These are phyloP conservation scores for Hystrix brachyura DNA, from an alignment of 2,113 vertebrate species.

Conservation along the genomic window DNA sequence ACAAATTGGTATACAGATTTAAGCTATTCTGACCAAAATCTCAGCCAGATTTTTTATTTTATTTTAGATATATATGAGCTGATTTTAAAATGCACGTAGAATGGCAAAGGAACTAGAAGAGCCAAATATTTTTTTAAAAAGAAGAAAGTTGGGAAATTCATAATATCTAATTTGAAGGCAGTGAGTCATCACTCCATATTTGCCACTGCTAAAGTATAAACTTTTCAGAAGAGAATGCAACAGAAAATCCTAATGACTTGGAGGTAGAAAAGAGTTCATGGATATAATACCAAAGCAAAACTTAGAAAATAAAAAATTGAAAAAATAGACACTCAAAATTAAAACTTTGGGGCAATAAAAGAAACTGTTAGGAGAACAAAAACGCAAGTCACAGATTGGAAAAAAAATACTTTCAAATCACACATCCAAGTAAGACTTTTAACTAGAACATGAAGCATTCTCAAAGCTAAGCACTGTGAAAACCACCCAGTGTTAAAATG, in stretches of 20 bases:
- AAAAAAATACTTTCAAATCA: conserved; percentile 12
- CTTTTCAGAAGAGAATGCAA: conserved; percentile 26
- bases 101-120: conserved; percentile 9
- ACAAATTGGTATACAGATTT: background rate
- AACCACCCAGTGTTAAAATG: background rate
- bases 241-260: conserved; percentile 41
- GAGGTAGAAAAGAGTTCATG: background rate
- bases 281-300: background rate
- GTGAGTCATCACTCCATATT: background rate
- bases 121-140: background rate
- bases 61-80: background rate
- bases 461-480: conserved; percentile 17
- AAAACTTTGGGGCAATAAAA: background rate
- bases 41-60: background rate
- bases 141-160: background rate
- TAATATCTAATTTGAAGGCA: background rate
- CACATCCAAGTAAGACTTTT: background rate
- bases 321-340: conserved; percentile 7
- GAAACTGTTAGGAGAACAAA: background rate
- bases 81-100: background rate
- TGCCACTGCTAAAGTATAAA: background rate
- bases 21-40: background rate
- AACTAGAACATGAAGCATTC: background rate
- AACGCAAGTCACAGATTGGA: background rate
- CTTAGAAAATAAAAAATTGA: background rate